These are phyloP conservation scores for Drosophila elegans DNA, from an alignment of 1,140 invertebrate species.

Conservation along the genomic window DNA sequence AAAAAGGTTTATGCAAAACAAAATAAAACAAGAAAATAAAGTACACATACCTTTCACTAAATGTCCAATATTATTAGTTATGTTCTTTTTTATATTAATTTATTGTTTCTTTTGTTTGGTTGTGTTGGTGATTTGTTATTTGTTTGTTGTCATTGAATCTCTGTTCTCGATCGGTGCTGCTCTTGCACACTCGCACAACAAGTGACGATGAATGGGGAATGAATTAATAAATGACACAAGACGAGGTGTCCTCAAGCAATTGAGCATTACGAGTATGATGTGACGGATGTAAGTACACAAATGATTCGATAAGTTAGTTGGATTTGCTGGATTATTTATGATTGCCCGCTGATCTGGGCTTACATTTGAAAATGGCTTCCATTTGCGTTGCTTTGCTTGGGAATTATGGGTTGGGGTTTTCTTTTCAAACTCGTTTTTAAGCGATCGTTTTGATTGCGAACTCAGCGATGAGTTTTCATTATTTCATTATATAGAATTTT, in stretches of 20 bases:
- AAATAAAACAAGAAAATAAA: conserved; percentile 45
- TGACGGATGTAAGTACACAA: conserved; percentile 19
- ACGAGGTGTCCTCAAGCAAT: conserved; percentile 6
- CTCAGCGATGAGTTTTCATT: conserved; percentile 16
- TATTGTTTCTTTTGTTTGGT: conserved; percentile 20
- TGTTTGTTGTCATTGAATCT: neutral
- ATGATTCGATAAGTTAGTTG: conserved; percentile 23
- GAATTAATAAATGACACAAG: conserved; percentile 4
- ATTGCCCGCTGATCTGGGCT: conserved; percentile 31
- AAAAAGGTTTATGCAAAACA: conserved; percentile 12
- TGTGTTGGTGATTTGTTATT: conserved; percentile 12
- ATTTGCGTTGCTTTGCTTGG: conserved; percentile 66
- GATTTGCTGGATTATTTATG: conserved; percentile 13
- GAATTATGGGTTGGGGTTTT: neutral
- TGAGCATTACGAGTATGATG: conserved; percentile 11
- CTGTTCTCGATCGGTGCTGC: conserved; percentile 13
- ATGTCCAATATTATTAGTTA: conserved; percentile 60
- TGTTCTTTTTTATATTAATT: conserved; percentile 27
- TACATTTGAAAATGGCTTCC: conserved; percentile 65
- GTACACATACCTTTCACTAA: conserved; percentile 82
- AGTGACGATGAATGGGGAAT: conserved; percentile 10
- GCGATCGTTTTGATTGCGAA: conserved; percentile 14
- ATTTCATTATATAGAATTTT: conserved; percentile 34
- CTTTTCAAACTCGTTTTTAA: conserved; percentile 7
- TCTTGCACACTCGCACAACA: conserved; percentile 15